Evolutionary conservation across 2,113 vertebrate genomes (phyloP), one percentile per base, ranked within the genome.

Genomic region (Indicator maculatus): DNA sequence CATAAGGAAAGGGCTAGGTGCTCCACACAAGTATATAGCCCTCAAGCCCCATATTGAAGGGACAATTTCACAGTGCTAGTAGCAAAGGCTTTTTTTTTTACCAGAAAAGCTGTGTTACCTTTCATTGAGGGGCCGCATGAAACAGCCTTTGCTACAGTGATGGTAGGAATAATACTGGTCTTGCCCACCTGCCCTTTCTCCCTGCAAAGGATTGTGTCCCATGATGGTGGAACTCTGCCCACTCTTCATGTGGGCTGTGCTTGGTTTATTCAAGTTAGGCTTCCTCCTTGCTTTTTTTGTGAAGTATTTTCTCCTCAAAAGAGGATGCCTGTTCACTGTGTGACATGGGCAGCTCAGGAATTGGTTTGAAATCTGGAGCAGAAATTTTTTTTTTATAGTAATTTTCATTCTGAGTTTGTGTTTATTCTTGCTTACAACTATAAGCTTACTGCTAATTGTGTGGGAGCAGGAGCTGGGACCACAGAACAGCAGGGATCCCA

Each of bases 231-330:
- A 53, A 16, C 39, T 60, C 33, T 75, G 30, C 74, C 38, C 4
- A 7, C 8, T 84, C 45, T 26, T 7, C 0, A 0, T n/a, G 12
- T 7, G 20, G 50, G 18, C 66, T 77, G 56, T 0, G 0, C 59
- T 47, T 75, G 9, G 10, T 69, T 89, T 89, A 31, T 87, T 79
- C 39, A 52, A 59, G 30, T 55, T 36, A 50, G 31, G 27, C 66
- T 58, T 82, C 59, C 38, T 84, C 20, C 36, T 0, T 5, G 66
- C 38, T 70, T 77, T 86, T 66, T 81, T 27, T 81, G 38, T 2
- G 0, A 28, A 70, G 60, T 45, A 27, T 74, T 78, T 59, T 75
- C 50, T 72, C 26, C 36, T 78, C 50, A 73, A 33, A 66, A 15
- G 70, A 55, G n/a, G 50, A 61, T 84, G 36, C 33, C 31, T 5